A percentile compares a stretch with the other conserved stretches of the same genome.
These are phyloP conservation scores for Araneus ventricosus DNA, from an alignment of 1,140 invertebrate species.

Conservation along the genomic window DNA sequence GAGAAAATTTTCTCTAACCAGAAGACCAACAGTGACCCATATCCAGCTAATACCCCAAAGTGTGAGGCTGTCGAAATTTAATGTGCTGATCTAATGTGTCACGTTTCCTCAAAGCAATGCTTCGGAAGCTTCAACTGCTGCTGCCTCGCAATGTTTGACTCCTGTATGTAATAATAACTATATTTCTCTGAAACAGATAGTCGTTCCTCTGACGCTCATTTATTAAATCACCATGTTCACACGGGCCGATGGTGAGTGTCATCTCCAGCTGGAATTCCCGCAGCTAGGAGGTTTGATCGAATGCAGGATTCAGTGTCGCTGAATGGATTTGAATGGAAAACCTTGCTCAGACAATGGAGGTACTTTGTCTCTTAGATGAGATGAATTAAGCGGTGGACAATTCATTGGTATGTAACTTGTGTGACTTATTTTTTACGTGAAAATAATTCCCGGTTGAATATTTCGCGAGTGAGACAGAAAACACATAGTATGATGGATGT, in stretches of 20 bases:
- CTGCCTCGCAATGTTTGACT: background rate
- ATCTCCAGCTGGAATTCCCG: background rate
- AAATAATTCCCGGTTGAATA: too few species aligned
- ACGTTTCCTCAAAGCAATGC: background rate
- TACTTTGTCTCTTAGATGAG: too few species aligned
- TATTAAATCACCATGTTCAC: background rate
- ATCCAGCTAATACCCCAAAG: background rate
- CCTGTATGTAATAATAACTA: background rate
- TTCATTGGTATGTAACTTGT: too few species aligned
- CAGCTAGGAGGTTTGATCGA: background rate
- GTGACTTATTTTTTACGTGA: too few species aligned
- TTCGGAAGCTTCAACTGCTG: background rate
- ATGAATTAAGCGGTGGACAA: too few species aligned
- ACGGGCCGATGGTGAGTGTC: background rate
- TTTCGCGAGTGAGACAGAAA: too few species aligned
- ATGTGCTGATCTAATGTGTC: background rate
- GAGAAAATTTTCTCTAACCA: too few species aligned
- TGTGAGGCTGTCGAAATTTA: background rate
- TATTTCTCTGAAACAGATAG: conserved; percentile 30
- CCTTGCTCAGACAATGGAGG: background rate
- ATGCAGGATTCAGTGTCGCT: background rate
- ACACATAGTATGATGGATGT: too few species aligned
- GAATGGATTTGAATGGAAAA: conserved; percentile 12
- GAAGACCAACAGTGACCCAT: too few species aligned
- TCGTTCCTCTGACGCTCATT: background rate